phyloP scores from a whole-genome alignment of 2,888 invertebrate genomes.

The Lochmaea capreae region DNA sequence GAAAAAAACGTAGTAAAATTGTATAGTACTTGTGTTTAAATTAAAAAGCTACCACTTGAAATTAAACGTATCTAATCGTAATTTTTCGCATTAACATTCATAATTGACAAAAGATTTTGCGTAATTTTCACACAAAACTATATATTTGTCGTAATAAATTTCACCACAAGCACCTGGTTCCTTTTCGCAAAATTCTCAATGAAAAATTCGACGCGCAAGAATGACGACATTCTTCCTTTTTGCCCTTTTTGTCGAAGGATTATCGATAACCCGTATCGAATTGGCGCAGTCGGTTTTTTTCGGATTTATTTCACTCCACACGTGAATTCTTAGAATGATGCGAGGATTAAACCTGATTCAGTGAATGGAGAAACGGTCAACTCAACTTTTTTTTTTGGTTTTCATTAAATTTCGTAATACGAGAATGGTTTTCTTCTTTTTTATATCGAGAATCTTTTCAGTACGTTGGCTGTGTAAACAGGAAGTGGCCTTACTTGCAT shows the following conservation, averaged over 20 bases:
- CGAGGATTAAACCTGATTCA: conserved; percentile 44
- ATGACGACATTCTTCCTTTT: conserved; percentile 33
- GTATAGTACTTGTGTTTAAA: no score
- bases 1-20: no score
- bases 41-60: conserved; percentile 12
- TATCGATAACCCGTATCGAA: conserved; percentile 49
- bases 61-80: conserved; percentile 50
- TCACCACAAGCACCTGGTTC: conserved; percentile 42
- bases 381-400: conserved; percentile 12
- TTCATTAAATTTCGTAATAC: conserved; percentile 3
- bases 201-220: conserved; percentile 43
- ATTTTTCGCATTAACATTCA: conserved; percentile 48
- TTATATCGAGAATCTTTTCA: conserved; percentile 13
- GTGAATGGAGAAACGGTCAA: conserved; percentile 31
- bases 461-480: conserved; percentile 8
- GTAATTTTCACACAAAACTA: conserved; percentile 41
- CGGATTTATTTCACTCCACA: conserved; percentile 36
- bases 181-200: conserved; percentile 33
- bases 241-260: conserved; percentile 46
- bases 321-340: conserved; percentile 46
- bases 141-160: conserved; percentile 32
- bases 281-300: conserved; percentile 39
- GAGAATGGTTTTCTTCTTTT: conserved; percentile 23
- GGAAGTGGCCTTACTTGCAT: conserved; percentile 21
- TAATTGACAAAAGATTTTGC: conserved; percentile 40